These are phyloP conservation scores for Rhinopomastus cyanomelas DNA, from an alignment of 2,113 vertebrate species.

Conservation along the genomic window DNA sequence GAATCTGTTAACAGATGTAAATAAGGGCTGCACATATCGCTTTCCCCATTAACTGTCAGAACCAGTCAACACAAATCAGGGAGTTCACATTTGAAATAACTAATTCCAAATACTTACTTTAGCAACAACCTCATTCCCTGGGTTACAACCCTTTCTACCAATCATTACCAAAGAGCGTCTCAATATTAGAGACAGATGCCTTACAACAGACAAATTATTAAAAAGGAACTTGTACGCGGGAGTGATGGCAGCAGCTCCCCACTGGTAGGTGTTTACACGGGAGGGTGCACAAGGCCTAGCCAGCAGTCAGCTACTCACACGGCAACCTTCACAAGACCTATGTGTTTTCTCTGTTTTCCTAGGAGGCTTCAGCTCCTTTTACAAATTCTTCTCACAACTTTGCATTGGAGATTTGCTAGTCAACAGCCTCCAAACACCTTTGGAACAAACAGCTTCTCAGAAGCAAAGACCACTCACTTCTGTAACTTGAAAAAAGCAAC, in stretches of 20 bases:
- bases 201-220: not conserved
- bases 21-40: not conserved
- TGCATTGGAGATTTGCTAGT: not conserved
- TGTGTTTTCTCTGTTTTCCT: not conserved
- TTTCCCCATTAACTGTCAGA: not conserved
- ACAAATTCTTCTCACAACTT: not conserved
- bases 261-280: not conserved
- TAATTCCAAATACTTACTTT: not conserved
- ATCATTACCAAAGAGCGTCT: not conserved
- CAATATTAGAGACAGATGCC: not conserved
- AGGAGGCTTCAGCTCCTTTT: not conserved
- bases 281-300: not conserved
- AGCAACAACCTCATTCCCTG: not conserved
- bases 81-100: not conserved
- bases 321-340: not conserved
- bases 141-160: not conserved
- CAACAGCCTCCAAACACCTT: not conserved
- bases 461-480: not conserved
- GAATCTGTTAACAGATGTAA: not conserved
- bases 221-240: accelerated
- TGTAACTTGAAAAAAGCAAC: not conserved
- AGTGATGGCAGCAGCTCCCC: not conserved
- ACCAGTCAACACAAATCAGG: not conserved
- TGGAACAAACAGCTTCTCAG: not conserved
- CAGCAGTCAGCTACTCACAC: not conserved